Conservation (phyloP, 2,888 invertebrate species). For the Nemotelus pantherinus region DNA sequence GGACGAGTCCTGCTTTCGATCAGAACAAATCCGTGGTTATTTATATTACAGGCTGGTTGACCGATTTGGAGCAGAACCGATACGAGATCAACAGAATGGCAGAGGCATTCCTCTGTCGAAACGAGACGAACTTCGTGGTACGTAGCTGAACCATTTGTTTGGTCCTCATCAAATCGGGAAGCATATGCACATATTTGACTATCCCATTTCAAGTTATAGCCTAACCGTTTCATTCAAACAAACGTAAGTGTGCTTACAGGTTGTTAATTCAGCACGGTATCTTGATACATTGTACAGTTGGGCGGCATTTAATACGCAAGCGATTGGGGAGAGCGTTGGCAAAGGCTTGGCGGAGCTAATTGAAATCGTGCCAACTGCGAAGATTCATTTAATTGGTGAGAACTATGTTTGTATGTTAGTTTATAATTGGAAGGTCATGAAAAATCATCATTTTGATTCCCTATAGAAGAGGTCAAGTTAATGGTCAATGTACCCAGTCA, state of each 20-base stretch:
- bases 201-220: not conserved
- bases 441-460: too few species aligned
- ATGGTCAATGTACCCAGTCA: not conserved
- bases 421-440: too few species aligned
- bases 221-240: not conserved
- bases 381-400: slow-evolving; percentile 61
- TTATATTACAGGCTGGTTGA: slow-evolving; percentile 62
- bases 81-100: slow-evolving; percentile 56
- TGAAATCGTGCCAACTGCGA: slow-evolving; percentile 55
- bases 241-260: slow-evolving; percentile 53
- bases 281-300: slow-evolving; percentile 62
- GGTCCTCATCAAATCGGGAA: not conserved
- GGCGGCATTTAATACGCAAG: slow-evolving; percentile 63
- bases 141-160: slow-evolving; percentile 44
- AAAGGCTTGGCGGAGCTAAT: slow-evolving; percentile 57
- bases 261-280: slow-evolving; percentile 58
- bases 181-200: not conserved
- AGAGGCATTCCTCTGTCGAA: slow-evolving; percentile 60
- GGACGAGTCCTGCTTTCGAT: slow-evolving; percentile 60
- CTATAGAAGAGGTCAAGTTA: not conserved
- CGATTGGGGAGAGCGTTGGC: slow-evolving; percentile 59
- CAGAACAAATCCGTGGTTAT: slow-evolving; percentile 58
- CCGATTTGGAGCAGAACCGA: slow-evolving; percentile 58
- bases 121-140: slow-evolving; percentile 62
- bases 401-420: not conserved